These are phyloP conservation scores for Pomatorhinus ruficollis DNA, from an alignment of 2,113 vertebrate genomes.

Conservation along the genomic window DNA sequence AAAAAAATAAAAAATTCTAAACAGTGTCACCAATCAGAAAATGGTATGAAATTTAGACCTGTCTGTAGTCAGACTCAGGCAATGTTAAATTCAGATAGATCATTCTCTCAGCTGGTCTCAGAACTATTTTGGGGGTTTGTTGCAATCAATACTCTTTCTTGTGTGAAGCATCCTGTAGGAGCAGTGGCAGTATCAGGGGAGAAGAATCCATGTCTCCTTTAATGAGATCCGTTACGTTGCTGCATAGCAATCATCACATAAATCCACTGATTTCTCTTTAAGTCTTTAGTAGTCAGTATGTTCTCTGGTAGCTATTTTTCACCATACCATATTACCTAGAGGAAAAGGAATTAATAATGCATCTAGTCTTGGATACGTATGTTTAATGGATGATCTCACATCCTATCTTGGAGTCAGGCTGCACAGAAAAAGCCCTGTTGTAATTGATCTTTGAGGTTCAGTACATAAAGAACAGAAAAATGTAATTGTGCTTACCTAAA, in stretches of 20 bases:
- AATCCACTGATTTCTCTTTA: conserved; percentile 53
- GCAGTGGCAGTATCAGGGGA: neutral
- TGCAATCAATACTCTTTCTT: neutral
- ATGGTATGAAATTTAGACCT: neutral
- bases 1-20: neutral
- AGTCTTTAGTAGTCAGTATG: conserved; percentile 50
- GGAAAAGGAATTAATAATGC: conserved; percentile 59
- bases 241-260: conserved; percentile 23
- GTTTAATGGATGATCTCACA: conserved; percentile 54
- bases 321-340: conserved; percentile 40
- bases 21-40: neutral
- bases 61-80: neutral
- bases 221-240: neutral
- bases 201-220: neutral
- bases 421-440: neutral
- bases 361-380: conserved; percentile 27
- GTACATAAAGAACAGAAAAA: conserved; percentile 11
- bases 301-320: conserved; percentile 57
- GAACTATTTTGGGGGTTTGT: neutral
- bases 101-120: neutral
- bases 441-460: conserved; percentile 39
- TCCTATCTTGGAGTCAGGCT: conserved; percentile 9
- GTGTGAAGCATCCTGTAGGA: neutral
- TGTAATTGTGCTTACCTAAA: neutral
- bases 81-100: neutral